Base-by-base conservation (phyloP, 2,113 vertebrate species). In the Phalacrocorax pelagicus region DNA sequence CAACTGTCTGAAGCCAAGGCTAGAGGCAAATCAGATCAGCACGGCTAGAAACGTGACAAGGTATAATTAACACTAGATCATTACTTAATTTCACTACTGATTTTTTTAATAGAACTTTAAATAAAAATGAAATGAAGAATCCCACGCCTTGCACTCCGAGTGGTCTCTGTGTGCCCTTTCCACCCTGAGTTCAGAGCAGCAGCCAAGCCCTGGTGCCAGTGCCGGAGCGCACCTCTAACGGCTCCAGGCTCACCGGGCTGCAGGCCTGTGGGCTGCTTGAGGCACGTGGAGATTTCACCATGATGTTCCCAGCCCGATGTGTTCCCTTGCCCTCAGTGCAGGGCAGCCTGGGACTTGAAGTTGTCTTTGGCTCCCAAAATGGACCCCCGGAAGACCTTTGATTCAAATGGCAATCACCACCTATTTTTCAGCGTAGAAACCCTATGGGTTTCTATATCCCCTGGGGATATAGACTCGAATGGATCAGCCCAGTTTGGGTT, bases 291-390 rank as follows among this genome's bases (percentile, higher is more conserved):
- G 36, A 23, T 46, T 72, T 61, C 82, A 19, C 16, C 38, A 11
- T 0, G 10, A 11, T 44, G 7, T 7, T 85, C 59, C 49, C 69
- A 40, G 59, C 38, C 13, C 0, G 0, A 1, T 8, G 36, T 5
- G 34, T 59, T 84, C 26, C 20, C 40, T 47, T 42, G 40, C 29
- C 19, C 7, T 57, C 26, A 22, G 38, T 10, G 32, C 26, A 61
- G 46, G 34, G 34, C 54, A 75, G 54, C 32, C 49, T 0, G 0
- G 47, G 65, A 34, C 6, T 34, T 30, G 34, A 54, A 44, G 44
- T 3, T 8, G 15, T 12, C 18, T 40, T 30, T 36, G 55, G 24
- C 19, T 82, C 17, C 29, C 6, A 42, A 61, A 27, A 18, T 7
- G 24, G 70, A 3, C 36, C 2, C 36, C 26, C 36, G n/a, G 22